Conservation (phyloP, 1,140 invertebrate genomes). For the Drosophila truncata region DNA sequence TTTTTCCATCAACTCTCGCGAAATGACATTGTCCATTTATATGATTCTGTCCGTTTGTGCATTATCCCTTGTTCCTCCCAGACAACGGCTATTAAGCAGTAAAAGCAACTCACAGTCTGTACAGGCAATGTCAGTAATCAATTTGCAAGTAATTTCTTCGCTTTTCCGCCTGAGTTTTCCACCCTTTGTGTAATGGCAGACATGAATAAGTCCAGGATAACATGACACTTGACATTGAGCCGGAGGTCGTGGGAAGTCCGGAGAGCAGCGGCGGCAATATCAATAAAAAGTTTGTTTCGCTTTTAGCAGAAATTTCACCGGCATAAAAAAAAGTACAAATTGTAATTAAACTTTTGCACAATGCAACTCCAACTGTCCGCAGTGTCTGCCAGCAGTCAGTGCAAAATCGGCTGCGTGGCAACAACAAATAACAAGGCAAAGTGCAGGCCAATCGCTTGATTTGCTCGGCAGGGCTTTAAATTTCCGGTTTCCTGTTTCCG, state of each 20-base stretch:
- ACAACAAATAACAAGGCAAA: conserved; percentile 67
- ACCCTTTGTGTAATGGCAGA: conserved; percentile 50
- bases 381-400: conserved; percentile 62
- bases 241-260: conserved; percentile 19
- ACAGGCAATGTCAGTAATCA: conserved; percentile 69
- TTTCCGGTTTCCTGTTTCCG: conserved; percentile 80
- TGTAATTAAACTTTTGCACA: conserved; percentile 82
- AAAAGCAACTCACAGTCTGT: conserved; percentile 57
- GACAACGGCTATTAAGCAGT: conserved; percentile 63
- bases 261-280: conserved; percentile 52
- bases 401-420: conserved; percentile 69
- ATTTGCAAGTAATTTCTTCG: conserved; percentile 71
- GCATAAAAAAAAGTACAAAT: conserved; percentile 56
- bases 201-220: conserved; percentile 72
- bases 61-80: conserved; percentile 1
- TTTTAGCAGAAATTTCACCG: conserved; percentile 59
- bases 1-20: conserved; percentile 1
- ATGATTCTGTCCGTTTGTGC: conserved; percentile 8
- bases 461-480: conserved; percentile 76
- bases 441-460: conserved; percentile 61
- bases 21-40: not conserved
- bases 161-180: conserved; percentile 35
- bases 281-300: conserved; percentile 77
- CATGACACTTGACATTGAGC: conserved; percentile 79
- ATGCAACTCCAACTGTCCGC: conserved; percentile 76